These are phyloP conservation scores for Lucilia sericata DNA, from an alignment of 1,140 invertebrate genomes.

Conservation along the genomic window DNA sequence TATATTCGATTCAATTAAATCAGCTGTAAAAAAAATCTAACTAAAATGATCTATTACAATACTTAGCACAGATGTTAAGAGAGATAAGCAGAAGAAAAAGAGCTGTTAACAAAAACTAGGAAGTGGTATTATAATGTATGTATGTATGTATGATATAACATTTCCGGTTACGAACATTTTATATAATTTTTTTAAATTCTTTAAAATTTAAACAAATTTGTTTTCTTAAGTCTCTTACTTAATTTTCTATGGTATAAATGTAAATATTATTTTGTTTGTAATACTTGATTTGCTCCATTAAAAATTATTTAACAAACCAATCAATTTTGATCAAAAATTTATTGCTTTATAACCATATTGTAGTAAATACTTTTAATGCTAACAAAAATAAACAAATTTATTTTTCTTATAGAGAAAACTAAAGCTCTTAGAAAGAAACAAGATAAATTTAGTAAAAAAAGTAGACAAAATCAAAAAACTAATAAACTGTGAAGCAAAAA, in stretches of 20 bases:
- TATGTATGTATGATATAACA: too few species aligned
- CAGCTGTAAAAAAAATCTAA: too few species aligned
- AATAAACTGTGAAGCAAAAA: not conserved
- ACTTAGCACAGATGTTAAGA: too few species aligned
- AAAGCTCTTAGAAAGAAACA: not conserved
- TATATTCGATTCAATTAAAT: too few species aligned
- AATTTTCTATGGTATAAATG: not conserved
- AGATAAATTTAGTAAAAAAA: not conserved
- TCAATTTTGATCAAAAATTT: not conserved
- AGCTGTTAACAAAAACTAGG: too few species aligned
- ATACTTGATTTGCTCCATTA: not conserved
- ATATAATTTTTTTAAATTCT: too few species aligned
- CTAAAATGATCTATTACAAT: too few species aligned
- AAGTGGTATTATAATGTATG: too few species aligned
- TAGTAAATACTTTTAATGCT: not conserved
- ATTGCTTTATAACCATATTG: not conserved
- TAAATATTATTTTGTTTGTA: not conserved
- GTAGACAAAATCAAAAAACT: not conserved
- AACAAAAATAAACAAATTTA: not conserved
- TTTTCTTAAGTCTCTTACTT: too few species aligned
- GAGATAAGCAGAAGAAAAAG: too few species aligned
- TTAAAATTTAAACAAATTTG: too few species aligned
- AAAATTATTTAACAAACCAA: constrained; percentile 12
- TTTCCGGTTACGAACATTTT: too few species aligned
- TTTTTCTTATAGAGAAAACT: not conserved